Percentiles rank a stretch among this genome's conserved stretches.
Evolutionary conservation across 2,888 invertebrate genomes (phyloP).

Genomic region (Saturnia japonica): DNA sequence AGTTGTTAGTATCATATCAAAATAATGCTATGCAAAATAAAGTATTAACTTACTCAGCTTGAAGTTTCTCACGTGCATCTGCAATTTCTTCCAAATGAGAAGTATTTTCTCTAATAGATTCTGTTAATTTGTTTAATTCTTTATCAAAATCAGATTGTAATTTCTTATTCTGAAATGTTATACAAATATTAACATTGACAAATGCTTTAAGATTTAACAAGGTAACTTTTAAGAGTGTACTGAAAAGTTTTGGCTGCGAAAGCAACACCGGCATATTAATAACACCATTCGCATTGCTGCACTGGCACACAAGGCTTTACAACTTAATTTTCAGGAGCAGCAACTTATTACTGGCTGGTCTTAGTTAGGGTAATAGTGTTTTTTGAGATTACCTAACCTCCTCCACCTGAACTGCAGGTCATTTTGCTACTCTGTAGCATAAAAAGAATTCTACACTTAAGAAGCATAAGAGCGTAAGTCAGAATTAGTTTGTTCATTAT

Average conservation of each 20-base stretch:
- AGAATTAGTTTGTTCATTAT: not conserved
- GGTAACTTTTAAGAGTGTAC: not conserved
- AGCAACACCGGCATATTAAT: not conserved
- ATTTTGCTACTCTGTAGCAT: not conserved
- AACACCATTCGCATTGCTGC: not conserved
- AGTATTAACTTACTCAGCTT: conserved; percentile 58
- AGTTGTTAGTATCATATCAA: not conserved
- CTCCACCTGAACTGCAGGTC: not conserved
- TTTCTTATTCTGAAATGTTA: conserved; percentile 54
- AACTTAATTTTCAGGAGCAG: not conserved
- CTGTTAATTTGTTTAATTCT: conserved; percentile 60
- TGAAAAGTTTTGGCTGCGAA: not conserved
- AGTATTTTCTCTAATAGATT: conserved; percentile 62
- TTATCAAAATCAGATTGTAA: conserved; percentile 59
- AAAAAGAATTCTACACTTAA: not conserved
- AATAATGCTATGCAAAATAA: conserved; percentile 1
- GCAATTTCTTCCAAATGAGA: conserved; percentile 64
- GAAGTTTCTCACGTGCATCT: conserved; percentile 60
- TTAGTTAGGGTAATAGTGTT: not conserved
- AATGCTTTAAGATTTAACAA: not conserved
- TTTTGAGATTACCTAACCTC: not conserved
- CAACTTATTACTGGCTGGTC: not conserved
- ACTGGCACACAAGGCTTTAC: not conserved
- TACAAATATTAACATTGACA: not conserved
- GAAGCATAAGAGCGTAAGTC: not conserved